Percentiles rank a stretch among this genome's conserved stretches.
phyloP scores from a whole-genome alignment of 2,888 invertebrate genomes.

The Leptopterna dolabrata region DNA sequence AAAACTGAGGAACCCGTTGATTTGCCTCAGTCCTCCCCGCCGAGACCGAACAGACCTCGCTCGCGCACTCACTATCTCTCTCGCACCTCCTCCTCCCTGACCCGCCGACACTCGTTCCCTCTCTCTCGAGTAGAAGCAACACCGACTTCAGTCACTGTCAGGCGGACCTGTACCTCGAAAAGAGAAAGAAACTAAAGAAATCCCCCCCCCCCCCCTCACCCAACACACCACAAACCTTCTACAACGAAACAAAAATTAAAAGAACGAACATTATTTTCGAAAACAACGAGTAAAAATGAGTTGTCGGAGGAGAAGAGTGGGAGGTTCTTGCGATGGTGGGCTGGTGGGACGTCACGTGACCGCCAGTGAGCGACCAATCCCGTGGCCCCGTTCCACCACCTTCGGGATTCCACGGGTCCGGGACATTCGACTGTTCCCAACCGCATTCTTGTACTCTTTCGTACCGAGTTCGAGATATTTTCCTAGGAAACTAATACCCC shows the following conservation, averaged over 20 bases:
- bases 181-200: not conserved
- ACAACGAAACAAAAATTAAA: slow-evolving; percentile 53
- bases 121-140: not conserved
- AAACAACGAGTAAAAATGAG: slow-evolving; percentile 2
- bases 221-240: not conserved
- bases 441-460: not conserved
- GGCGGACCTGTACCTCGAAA: not conserved
- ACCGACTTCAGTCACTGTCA: not conserved
- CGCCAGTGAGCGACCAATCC: slow-evolving; percentile 26
- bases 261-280: slow-evolving; percentile 51
- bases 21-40: not conserved
- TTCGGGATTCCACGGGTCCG: not conserved
- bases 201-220: too few relatives aligned
- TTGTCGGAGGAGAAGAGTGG: not conserved
- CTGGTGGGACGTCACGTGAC: slow-evolving; percentile 53
- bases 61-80: slow-evolving; percentile 58
- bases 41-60: not conserved
- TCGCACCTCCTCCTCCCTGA: slow-evolving; percentile 62
- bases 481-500: too few relatives aligned
- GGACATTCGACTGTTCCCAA: not conserved
- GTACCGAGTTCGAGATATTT: too few relatives aligned
- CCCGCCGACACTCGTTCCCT: slow-evolving; percentile 43
- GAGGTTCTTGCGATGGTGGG: slow-evolving; percentile 55
- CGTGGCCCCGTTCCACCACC: slow-evolving; percentile 22
- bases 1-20: not conserved